Percentiles rank a stretch among this genome's conserved stretches.
phyloP scores from a whole-genome alignment of 2,797 vertebrate species.

The Hippocampus kuda region DNA sequence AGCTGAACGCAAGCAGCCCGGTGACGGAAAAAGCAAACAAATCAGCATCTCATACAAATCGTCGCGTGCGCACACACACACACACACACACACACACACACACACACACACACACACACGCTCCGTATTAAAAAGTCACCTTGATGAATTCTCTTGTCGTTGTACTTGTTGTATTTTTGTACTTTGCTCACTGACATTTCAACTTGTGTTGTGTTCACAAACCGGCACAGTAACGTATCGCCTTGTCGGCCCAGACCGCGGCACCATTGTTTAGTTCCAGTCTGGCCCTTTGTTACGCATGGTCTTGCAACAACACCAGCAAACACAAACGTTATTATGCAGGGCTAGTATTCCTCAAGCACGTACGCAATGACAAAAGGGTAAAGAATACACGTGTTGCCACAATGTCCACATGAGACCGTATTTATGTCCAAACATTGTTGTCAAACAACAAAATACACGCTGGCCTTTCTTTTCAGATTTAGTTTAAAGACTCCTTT shows the following conservation, averaged over 20 bases:
- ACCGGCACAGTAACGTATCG: constrained; percentile 40
- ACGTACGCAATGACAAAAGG: constrained; percentile 25
- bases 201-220: constrained; percentile 38
- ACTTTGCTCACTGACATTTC: constrained; percentile 53
- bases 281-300: constrained; percentile 49
- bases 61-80: constrained; percentile 8
- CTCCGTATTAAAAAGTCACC: constrained; percentile 49
- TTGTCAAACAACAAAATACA: background rate
- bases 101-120: background rate
- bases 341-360: constrained; percentile 34
- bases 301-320: constrained; percentile 57
- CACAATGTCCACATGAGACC: constrained; percentile 16
- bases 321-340: constrained; percentile 41
- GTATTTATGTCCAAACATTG: background rate
- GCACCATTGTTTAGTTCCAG: constrained; percentile 46
- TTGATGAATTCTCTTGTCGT: constrained; percentile 43
- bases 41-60: constrained; percentile 12
- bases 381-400: constrained; percentile 29
- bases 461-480: background rate
- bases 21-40: constrained; percentile 23
- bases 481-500: background rate
- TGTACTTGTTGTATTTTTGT: constrained; percentile 43
- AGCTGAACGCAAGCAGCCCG: constrained; percentile 15
- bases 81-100: background rate
- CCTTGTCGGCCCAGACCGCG: constrained; percentile 39